Base-by-base conservation (phyloP, 2,113 vertebrate genomes). In the Rhabdomys dilectus region DNA sequence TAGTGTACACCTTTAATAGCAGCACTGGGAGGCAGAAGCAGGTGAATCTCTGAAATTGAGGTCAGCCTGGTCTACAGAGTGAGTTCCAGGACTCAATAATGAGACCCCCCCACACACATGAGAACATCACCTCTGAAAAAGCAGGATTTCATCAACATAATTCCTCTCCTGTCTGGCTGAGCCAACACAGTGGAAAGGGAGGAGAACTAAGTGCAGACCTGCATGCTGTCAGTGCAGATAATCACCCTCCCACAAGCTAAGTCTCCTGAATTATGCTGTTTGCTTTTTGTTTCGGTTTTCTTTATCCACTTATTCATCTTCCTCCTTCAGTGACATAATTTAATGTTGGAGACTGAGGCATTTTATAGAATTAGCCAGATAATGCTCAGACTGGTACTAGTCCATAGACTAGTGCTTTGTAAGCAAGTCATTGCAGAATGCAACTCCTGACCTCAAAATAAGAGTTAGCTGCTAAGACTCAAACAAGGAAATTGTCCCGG, bases 291-390 rank as follows among this genome's bases (percentile, higher is more conserved):
- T 42, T 42, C 10, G 2, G 45, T 73, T 73, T 39, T 39, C 9
- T n/a, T 36, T 11, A 91, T 91, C 34, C 22, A 62, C 7, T 62
- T 64, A 68, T 13, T 34, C 66, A 34, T 68, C 17, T 42, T 26
- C 15, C 13, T 64, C 4, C 45, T 90, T 76, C 4, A 58, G 39
- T 73, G 66, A 12, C 58, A 64, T 58, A 48, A 87, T 39, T 80
- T 45, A 29, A 56, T 62, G 31, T 26, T 42, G 58, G 64, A n/a
- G 24, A 88, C 45, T 85, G 89, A 97, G 31, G 62, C 12, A 77
- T 91, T 95, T 91, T 92, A 64, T 7, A 94, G 77, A 93, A 89
- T 92, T 85, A 94, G 22, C 24, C 29, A 91, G 80, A 39, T 42
- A 72, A 76, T 60, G 31, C 26, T 77, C 72, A 48, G 42, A 62